phyloP scores from a whole-genome alignment of 2,113 vertebrate species.

The Mustelus asterias region DNA sequence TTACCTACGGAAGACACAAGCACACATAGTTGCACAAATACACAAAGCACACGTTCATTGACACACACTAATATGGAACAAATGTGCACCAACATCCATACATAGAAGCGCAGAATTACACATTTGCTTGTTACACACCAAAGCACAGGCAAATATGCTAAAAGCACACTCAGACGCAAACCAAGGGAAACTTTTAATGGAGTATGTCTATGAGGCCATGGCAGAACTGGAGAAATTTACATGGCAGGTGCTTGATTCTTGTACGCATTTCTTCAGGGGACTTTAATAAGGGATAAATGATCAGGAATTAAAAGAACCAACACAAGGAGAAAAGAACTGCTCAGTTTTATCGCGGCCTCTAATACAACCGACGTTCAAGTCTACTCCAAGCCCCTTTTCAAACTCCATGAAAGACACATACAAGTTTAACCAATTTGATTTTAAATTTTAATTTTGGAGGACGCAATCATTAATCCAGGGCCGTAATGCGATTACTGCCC shows the following conservation, averaged over 20 bases:
- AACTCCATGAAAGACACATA: slow-evolving; percentile 37
- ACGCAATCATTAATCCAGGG: slow-evolving; percentile 58
- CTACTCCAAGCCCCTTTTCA: background rate
- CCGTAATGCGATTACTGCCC: slow-evolving; percentile 65
- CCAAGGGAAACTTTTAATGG: background rate
- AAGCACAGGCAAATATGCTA: background rate
- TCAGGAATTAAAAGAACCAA: slow-evolving; percentile 61
- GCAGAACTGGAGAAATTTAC: slow-evolving; percentile 61
- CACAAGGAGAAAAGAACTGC: slow-evolving; percentile 52
- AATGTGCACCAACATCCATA: background rate
- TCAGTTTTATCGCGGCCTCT: slow-evolving; percentile 41
- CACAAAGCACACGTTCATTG: background rate
- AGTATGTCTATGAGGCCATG: background rate
- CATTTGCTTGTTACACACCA: background rate
- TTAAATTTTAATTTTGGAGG: slow-evolving; percentile 61
- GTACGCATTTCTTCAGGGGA: slow-evolving; percentile 60
- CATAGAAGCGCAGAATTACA: background rate
- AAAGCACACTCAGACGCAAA: background rate
- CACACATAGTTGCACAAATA: background rate
- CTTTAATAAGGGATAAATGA: slow-evolving; percentile 75
- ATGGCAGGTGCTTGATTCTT: slow-evolving; percentile 72
- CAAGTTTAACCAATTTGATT: slow-evolving; percentile 47
- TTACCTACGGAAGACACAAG: background rate
- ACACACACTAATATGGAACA: background rate
- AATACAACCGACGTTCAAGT: background rate